Evolutionary conservation across 1,140 invertebrate species (phyloP).

Genomic region (Drosophila rhopaloa): DNA sequence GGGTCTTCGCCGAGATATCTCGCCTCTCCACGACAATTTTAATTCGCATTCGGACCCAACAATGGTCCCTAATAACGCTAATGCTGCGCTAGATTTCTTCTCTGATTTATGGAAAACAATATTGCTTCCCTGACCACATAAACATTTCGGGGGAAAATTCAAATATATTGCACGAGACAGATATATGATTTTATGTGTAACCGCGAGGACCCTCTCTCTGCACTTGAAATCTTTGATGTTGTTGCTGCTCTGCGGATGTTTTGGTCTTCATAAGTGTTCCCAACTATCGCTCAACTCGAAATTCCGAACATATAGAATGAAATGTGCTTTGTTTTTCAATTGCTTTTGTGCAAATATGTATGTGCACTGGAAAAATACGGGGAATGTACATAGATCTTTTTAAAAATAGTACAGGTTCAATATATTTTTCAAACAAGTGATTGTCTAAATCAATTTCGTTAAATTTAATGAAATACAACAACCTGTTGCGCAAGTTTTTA

Average conservation of each 20-base stretch:
- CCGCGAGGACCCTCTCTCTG: constrained; percentile 35
- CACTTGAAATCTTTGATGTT: constrained; percentile 51
- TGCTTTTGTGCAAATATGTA: constrained; percentile 24
- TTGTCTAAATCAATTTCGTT: too few species aligned
- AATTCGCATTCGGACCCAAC: constrained; percentile 32
- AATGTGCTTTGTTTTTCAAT: constrained; percentile 39
- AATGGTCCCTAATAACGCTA: constrained; percentile 52
- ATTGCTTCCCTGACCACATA: constrained; percentile 25
- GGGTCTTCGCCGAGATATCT: constrained; percentile 37
- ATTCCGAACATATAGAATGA: constrained; percentile 39
- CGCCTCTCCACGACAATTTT: constrained; percentile 12
- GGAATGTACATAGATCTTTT: too few species aligned
- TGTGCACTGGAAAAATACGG: constrained; percentile 8
- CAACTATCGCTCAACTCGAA: constrained; percentile 43
- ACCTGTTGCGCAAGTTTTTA: too few species aligned
- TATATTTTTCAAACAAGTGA: too few species aligned
- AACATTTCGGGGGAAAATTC: constrained; percentile 5
- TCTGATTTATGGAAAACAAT: constrained; percentile 68
- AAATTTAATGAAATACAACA: too few species aligned
- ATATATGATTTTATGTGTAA: constrained; percentile 18
- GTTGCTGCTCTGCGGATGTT: too few species aligned
- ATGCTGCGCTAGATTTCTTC: constrained; percentile 61
- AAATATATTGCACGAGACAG: constrained; percentile 4
- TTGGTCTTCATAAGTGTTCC: constrained; percentile 39
- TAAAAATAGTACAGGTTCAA: neutral